Evolutionary conservation across 2,888 invertebrate species (phyloP).

Genomic region (Leucophora obtusa): DNA sequence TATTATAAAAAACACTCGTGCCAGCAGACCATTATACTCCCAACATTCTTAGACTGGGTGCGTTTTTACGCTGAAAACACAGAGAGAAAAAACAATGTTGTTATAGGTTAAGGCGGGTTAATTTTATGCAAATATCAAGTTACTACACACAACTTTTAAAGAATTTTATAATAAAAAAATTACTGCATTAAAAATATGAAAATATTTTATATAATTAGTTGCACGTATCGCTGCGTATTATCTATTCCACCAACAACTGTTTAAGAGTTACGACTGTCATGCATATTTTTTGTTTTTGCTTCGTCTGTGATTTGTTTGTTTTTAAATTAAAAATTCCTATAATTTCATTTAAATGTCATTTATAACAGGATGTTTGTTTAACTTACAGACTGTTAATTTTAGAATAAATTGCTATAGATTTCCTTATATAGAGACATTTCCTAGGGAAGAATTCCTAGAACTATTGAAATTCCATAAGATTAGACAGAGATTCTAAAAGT

Average conservation of each 20-base stretch:
- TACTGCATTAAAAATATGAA: neutral
- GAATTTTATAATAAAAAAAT: conserved; percentile 2
- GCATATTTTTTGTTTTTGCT: neutral
- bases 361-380: conserved; percentile 2
- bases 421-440: neutral
- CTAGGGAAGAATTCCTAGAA: neutral
- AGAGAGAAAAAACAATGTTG: neutral
- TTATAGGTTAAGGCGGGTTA: conserved; percentile 30
- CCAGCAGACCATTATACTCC: neutral
- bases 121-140: conserved; percentile 36
- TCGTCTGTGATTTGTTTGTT: neutral
- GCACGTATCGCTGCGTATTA: neutral
- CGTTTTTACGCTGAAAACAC: conserved; percentile 10
- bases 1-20: conserved; percentile 15
- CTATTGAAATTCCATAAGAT: too few relatives aligned
- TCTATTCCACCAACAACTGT: neutral
- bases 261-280: neutral
- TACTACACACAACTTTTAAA: neutral
- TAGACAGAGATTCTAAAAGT: too few relatives aligned
- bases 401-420: neutral
- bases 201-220: conserved; percentile 5
- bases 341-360: neutral
- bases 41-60: conserved; percentile 48
- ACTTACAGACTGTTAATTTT: neutral
- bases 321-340: neutral